phyloP scores from a whole-genome alignment of 2,888 invertebrate genomes.

The Microctonus brassicae region DNA sequence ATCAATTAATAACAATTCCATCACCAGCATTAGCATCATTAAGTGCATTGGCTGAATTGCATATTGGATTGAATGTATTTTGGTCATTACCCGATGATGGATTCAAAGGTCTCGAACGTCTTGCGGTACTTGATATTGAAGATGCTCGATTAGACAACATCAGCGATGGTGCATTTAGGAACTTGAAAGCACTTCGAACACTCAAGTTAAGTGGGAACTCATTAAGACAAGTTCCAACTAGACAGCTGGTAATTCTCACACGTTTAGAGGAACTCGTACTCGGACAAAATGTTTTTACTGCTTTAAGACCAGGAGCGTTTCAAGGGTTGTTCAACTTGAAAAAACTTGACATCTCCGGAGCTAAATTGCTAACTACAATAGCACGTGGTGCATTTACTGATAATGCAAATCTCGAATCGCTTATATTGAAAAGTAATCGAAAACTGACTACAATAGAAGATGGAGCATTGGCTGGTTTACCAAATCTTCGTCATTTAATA shows the following conservation, averaged over 20 bases:
- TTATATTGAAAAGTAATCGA: constrained; percentile 84
- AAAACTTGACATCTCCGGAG: constrained; percentile 83
- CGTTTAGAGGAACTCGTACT: constrained; percentile 85
- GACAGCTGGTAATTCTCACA: constrained; percentile 78
- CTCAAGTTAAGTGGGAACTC: constrained; percentile 87
- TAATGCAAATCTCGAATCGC: constrained; percentile 84
- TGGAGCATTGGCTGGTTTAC: constrained; percentile 82
- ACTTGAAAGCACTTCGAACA: constrained; percentile 81
- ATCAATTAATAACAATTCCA: constrained; percentile 83
- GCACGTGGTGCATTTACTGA: constrained; percentile 84
- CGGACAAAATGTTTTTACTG: constrained; percentile 85
- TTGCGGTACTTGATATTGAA: constrained; percentile 83
- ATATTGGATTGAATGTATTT: constrained; percentile 87
- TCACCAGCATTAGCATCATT: constrained; percentile 80
- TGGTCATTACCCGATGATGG: constrained; percentile 82
- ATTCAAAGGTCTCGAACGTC: constrained; percentile 81
- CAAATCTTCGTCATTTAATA: constrained; percentile 82
- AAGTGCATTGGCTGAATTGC: constrained; percentile 85
- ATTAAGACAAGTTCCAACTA: constrained; percentile 81
- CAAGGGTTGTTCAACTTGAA: constrained; percentile 83
- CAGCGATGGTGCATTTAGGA: constrained; percentile 81
- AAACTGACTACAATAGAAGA: constrained; percentile 81
- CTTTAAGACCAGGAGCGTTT: constrained; percentile 81
- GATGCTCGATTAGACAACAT: constrained; percentile 86
- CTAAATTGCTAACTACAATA: constrained; percentile 79